Conservation (phyloP, 2,888 invertebrate genomes). For the Hemaris fuciformis region DNA sequence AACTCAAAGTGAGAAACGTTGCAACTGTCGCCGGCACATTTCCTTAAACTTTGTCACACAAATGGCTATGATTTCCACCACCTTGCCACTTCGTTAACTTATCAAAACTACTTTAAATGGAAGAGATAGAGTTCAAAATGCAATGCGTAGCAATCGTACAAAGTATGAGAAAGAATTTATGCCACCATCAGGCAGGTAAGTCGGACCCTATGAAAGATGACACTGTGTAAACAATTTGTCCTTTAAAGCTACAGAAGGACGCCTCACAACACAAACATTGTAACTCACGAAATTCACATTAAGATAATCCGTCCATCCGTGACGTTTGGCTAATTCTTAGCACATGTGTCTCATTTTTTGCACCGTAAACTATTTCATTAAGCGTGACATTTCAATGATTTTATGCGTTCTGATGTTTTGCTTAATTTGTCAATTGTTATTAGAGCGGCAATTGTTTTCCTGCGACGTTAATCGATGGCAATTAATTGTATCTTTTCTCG, state of each 20-base stretch:
- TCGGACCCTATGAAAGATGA: constrained; percentile 74
- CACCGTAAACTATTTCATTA: constrained; percentile 74
- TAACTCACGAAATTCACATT: constrained; percentile 75
- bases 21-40: constrained; percentile 66
- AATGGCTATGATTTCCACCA: constrained; percentile 48
- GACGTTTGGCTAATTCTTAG: constrained; percentile 62
- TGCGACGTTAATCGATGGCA: too few relatives aligned
- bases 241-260: constrained; percentile 58
- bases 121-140: constrained; percentile 37
- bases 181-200: constrained; percentile 61
- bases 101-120: constrained; percentile 20
- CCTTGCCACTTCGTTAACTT: constrained; percentile 22
- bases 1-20: constrained; percentile 50
- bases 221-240: constrained; percentile 78
- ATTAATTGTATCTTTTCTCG: too few relatives aligned
- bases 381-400: constrained; percentile 55
- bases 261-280: constrained; percentile 72
- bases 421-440: constrained; percentile 28
- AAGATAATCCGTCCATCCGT: constrained; percentile 75
- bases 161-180: constrained; percentile 26
- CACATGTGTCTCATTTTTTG: constrained; percentile 74
- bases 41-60: constrained; percentile 56
- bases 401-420: constrained; percentile 24
- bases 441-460: neutral
- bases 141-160: constrained; percentile 21